Percentiles rank a stretch among this genome's conserved stretches.
phyloP scores from a whole-genome alignment of 2,113 vertebrate genomes.

The Dromiciops gliroides region DNA sequence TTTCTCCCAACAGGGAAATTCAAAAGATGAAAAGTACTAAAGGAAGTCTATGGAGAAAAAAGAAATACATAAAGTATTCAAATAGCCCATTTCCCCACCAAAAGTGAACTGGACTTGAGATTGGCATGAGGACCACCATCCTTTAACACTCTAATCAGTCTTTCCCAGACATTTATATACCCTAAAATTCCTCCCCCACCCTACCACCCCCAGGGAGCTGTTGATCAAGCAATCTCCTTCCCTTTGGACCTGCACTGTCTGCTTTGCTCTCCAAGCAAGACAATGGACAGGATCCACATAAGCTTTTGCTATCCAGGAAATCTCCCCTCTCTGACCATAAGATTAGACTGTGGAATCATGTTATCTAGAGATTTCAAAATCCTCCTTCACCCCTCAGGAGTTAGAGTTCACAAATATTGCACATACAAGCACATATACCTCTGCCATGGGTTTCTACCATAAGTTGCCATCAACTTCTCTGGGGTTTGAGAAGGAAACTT shows the following conservation, averaged over 20 bases:
- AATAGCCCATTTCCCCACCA: neutral
- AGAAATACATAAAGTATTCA: neutral
- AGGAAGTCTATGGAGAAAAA: neutral
- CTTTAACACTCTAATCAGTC: neutral
- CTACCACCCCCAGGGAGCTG: neutral
- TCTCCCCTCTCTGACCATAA: neutral
- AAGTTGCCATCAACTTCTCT: neutral
- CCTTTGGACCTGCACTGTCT: neutral
- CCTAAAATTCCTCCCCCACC: neutral
- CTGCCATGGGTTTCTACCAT: neutral
- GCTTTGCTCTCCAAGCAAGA: neutral
- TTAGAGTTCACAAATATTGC: neutral
- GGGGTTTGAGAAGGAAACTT: neutral
- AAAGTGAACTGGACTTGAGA: neutral
- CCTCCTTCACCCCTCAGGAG: neutral
- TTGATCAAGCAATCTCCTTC: neutral
- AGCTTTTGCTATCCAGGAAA: neutral
- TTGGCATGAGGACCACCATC: neutral
- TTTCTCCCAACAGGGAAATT: neutral
- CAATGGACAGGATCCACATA: neutral
- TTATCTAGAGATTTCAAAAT: neutral
- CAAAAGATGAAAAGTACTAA: neutral
- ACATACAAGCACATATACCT: neutral
- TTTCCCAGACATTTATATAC: neutral
- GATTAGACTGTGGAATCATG: neutral